Conservation (phyloP, 2,888 invertebrate species). For the Nebria salina region DNA sequence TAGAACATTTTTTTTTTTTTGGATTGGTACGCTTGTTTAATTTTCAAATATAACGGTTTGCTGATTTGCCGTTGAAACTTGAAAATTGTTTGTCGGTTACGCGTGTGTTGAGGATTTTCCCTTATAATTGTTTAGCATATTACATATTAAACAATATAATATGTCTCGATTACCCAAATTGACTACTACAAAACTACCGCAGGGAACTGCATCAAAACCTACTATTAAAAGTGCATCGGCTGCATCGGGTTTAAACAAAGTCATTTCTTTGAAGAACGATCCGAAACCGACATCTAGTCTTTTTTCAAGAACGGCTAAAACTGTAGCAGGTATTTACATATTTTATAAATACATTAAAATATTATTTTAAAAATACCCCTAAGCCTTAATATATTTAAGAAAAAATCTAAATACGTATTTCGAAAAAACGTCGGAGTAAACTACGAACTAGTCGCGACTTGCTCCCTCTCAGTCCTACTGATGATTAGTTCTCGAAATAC, state of each 20-base stretch:
- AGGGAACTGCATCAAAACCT: neutral
- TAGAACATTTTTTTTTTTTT: neutral
- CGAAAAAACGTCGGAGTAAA: no score
- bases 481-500: no score
- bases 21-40: neutral
- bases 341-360: no score
- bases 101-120: neutral
- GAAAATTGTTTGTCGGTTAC: neutral
- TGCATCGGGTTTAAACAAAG: neutral
- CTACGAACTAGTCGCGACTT: no score
- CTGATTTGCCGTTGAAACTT: neutral
- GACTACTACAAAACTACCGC: neutral
- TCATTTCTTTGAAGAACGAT: neutral
- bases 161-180: neutral
- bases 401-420: no score
- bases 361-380: no score
- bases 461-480: no score
- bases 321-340: slow-evolving; percentile 18
- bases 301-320: slow-evolving; percentile 3
- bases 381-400: no score
- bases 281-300: neutral
- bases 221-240: neutral
- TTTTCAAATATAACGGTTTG: neutral
- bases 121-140: neutral
- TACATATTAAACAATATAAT: neutral